Evolutionary conservation across 2,888 invertebrate genomes (phyloP).

Genomic region (Portevinia maculata): DNA sequence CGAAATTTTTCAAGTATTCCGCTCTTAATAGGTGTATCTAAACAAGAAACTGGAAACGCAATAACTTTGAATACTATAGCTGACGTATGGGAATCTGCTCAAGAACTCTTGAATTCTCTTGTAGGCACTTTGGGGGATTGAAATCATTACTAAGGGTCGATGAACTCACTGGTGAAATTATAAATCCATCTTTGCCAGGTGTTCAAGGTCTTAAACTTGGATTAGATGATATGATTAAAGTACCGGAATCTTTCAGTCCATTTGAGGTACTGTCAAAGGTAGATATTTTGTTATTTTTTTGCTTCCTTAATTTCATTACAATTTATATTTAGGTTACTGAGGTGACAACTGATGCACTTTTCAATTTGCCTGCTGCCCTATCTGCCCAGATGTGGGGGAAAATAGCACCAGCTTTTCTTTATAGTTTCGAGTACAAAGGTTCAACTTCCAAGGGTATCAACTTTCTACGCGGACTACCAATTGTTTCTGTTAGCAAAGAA

Average conservation of each 20-base stretch:
- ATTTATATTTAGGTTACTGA: conserved; percentile 77
- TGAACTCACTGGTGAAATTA: conserved; percentile 78
- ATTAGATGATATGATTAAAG: conserved; percentile 79
- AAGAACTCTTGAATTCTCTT: conserved; percentile 79
- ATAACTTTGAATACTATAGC: conserved; percentile 78
- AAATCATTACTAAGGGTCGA: conserved; percentile 79
- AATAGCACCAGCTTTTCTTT: conserved; percentile 87
- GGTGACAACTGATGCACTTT: conserved; percentile 87
- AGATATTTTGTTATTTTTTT: neutral
- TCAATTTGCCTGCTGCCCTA: conserved; percentile 90
- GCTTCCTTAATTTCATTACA: neutral
- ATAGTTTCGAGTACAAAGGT: conserved; percentile 89
- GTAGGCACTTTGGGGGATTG: conserved; percentile 77
- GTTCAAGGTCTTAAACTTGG: conserved; percentile 77
- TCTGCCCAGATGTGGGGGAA: conserved; percentile 88
- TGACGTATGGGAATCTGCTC: conserved; percentile 79
- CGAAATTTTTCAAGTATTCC: conserved; percentile 85
- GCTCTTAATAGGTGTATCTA: conserved; percentile 88
- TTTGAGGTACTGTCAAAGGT: conserved; percentile 80
- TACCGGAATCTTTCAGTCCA: conserved; percentile 78
- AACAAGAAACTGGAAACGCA: conserved; percentile 86
- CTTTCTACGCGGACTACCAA: conserved; percentile 87
- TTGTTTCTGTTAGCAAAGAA: conserved; percentile 83
- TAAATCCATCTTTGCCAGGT: conserved; percentile 79
- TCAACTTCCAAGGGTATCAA: conserved; percentile 85